These are phyloP conservation scores for Hippocampus guttulatus DNA, from an alignment of 2,113 vertebrate species.

Conservation along the genomic window DNA sequence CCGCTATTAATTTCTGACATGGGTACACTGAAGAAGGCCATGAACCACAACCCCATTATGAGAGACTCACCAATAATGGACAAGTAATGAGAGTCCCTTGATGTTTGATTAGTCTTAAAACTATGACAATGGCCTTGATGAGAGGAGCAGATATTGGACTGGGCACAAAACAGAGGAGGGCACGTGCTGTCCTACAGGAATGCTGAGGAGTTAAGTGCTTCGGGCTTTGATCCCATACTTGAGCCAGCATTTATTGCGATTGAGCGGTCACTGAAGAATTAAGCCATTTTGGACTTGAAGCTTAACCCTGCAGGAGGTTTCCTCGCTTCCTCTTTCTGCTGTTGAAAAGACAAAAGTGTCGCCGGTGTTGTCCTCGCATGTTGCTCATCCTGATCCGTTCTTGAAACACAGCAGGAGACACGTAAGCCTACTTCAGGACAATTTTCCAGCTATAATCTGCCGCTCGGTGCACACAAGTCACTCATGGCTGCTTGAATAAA, in stretches of 20 bases:
- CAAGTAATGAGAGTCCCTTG: neutral
- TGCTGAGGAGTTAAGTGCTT: neutral
- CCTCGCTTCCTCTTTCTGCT: conserved; percentile 1
- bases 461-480: conserved; percentile 50
- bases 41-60: neutral
- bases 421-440: conserved; percentile 56
- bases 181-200: neutral
- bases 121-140: neutral
- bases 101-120: neutral
- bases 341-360: conserved; percentile 35
- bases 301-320: conserved; percentile 4
- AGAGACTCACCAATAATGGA: neutral
- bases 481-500: conserved; percentile 50
- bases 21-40: neutral
- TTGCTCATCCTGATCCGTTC: conserved; percentile 45
- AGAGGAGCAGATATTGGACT: neutral
- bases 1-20: neutral
- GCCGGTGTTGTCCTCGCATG: conserved; percentile 28
- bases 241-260: neutral
- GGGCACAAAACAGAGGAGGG: neutral
- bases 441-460: conserved; percentile 53
- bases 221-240: neutral
- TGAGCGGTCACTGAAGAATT: conserved; percentile 4
- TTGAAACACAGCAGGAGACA: conserved; percentile 54
- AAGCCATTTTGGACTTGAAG: conserved; percentile 8